Evolutionary conservation across 2,113 vertebrate genomes (phyloP), one percentile per base, ranked within the genome.

Genomic region (Pipra filicauda): DNA sequence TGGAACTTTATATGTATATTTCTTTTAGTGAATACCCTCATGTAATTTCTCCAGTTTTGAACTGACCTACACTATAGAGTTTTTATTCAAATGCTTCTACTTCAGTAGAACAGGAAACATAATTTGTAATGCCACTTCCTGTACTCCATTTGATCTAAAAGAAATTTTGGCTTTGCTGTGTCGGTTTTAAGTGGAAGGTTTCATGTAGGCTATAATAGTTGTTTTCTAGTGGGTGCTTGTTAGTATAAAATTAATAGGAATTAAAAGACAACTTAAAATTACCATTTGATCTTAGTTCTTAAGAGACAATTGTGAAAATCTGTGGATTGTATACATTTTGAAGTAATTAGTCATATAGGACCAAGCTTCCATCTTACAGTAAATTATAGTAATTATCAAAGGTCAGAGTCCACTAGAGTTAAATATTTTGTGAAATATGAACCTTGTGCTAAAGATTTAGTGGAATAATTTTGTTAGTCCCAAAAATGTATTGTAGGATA

Each of bases 1-100:
- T 0, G 0, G n/a, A 61, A 57, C 22, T 61, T 79, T 4, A 31
- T 31, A 10, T 43, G 24, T 64, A 5, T 88, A 9, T 16, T 69
- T 71, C 26, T 73, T 77, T 52, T 37, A 57, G 20, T 33, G 41
- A 62, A 46, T 46, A 43, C 8, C 7, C 17, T 78, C 2, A 1
- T 43, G 52, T 54, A 11, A 26, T 52, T 82, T 74, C 30, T 73
- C 20, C 82, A 30, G 12, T 73, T 85, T 85, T 73, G 33, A 74
- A 48, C 49, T 79, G n/a, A 43, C 18, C 0, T 1, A 7, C 8
- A 16, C 27, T 44, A 24, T n/a, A 33, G 21, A 62, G 27, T 43
- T 75, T 27, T 66, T 67, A 48, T 1, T 71, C 41, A 71, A 75
- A 66, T 71, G 26, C 13, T 86, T 74, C 12, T 92, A 22, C 27